Base-by-base conservation (phyloP, 2,888 invertebrate genomes). In the Yponomeuta plumbellus region DNA sequence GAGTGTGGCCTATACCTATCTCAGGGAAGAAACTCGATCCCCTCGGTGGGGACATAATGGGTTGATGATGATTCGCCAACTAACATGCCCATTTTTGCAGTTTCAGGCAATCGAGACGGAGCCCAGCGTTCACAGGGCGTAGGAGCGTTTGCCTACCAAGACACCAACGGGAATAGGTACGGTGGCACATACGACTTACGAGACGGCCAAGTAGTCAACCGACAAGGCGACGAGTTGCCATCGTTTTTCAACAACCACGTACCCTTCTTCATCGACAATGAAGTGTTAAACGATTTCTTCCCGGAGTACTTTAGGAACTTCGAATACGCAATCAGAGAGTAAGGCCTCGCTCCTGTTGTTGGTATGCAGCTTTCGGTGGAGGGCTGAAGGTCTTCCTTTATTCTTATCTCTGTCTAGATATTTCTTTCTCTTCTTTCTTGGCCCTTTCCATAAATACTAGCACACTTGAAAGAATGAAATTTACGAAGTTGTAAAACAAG, bases 121-220 rank as follows among this genome's bases (percentile, higher is more conserved):
- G 44, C 44, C 3, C 44, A 13, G 17, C 44, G 44, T 17, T 52
- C 44, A 52, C 44, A 52, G 5, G 44, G 86, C 62, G 84, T 80
- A 66, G 86, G 85, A 10, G 81, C 80, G 10, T 89, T 74, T 75
- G 74, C 86, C 1, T 88, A 81, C 71, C 80, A 82, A 73, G 90
- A 89, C 72, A 79, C 88, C 2, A 52, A 78, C 5, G 91, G 91
- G 70, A 81, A 83, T 74, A 88, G 87, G 86, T 88, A 88, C 77
- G 85, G 84, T 70, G 89, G 88, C 23, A 85, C 85, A 67, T 90
- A 84, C 76, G 80, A 77, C 61, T 71, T 85, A 23, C 76, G 75
- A 67, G 80, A 83, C 76, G 83, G 81, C 44, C 70, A 77, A 65
- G 71, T 79, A 23, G 74, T 76, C 67, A 72, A 74, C 68, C 68